Percentiles rank a stretch among this genome's conserved stretches.
Evolutionary conservation across 2,888 invertebrate genomes (phyloP).

Genomic region (Diaperis boleti): DNA sequence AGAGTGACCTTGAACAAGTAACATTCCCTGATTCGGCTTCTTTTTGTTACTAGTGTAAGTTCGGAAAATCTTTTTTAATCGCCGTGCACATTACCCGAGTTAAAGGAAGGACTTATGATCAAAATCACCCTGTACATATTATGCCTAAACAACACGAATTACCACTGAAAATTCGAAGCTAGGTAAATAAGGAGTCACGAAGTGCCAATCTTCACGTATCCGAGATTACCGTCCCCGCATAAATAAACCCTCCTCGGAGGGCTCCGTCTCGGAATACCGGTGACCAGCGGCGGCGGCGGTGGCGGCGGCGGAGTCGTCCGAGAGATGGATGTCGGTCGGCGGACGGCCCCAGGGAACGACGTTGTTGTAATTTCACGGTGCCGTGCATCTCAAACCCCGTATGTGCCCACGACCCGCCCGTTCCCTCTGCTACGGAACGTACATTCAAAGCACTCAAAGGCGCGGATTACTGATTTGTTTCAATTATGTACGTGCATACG

Average conservation of each 20-base stretch:
- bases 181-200: too few species aligned
- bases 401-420: conserved; percentile 34
- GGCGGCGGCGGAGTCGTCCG: conserved; percentile 47
- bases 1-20: too few species aligned
- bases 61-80: too few species aligned
- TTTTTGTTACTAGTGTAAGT: too few species aligned
- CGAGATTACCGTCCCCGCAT: conserved; percentile 1
- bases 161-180: too few species aligned
- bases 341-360: conserved; percentile 58
- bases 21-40: too few species aligned
- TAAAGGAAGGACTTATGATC: too few species aligned
- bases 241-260: background rate
- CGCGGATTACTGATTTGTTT: conserved; percentile 44
- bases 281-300: conserved; percentile 12
- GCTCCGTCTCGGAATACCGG: conserved; percentile 11
- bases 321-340: conserved; percentile 58
- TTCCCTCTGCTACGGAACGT: conserved; percentile 20
- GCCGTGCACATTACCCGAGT: too few species aligned
- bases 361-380: conserved; percentile 72
- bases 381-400: conserved; percentile 69
- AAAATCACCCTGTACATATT: too few species aligned
- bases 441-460: conserved; percentile 37
- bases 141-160: too few species aligned
- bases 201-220: too few species aligned
- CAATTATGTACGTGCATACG: conserved; percentile 42